Evolutionary conservation across 2,888 invertebrate genomes (phyloP).

Genomic region (Ectemnius cavifrons): DNA sequence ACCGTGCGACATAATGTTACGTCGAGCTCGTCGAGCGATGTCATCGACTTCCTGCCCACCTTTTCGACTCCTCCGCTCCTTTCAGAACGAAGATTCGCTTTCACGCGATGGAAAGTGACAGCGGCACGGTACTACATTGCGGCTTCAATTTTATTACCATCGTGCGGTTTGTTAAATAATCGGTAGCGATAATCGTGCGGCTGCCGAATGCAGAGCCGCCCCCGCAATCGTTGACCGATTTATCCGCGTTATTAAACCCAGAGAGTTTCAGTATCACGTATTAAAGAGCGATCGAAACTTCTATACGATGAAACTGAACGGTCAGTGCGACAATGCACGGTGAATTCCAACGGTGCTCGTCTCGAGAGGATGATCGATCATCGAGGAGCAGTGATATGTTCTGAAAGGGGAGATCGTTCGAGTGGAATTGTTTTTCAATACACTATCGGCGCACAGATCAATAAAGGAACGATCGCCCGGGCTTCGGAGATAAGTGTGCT

Average conservation of each 20-base stretch:
- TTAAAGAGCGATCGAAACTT: too few species aligned
- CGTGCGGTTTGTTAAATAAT: not conserved
- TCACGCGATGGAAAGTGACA: constrained; percentile 54
- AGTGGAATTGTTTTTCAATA: constrained; percentile 2
- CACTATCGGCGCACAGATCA: constrained; percentile 32
- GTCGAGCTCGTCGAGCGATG: constrained; percentile 29
- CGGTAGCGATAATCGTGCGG: constrained; percentile 16
- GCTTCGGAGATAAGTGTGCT: too few species aligned
- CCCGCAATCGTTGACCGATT: constrained; percentile 25
- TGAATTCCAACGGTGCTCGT: too few species aligned
- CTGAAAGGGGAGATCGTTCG: constrained; percentile 12
- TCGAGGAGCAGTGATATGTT: constrained; percentile 31
- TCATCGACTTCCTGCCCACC: constrained; percentile 35
- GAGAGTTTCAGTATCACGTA: too few species aligned
- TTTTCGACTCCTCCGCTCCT: constrained; percentile 31
- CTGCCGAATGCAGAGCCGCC: constrained; percentile 10
- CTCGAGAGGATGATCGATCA: constrained; percentile 32
- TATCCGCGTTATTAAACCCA: too few species aligned
- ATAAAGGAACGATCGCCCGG: constrained; percentile 22
- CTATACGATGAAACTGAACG: too few species aligned
- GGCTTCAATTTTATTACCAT: not conserved
- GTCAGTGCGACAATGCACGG: too few species aligned
- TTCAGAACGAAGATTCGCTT: constrained; percentile 51
- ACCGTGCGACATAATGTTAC: not conserved
- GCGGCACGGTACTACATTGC: not conserved